Evolutionary conservation across 2,888 invertebrate species (phyloP), one percentile per base, ranked within the genome.

Genomic region (Trachelus tabidus): DNA sequence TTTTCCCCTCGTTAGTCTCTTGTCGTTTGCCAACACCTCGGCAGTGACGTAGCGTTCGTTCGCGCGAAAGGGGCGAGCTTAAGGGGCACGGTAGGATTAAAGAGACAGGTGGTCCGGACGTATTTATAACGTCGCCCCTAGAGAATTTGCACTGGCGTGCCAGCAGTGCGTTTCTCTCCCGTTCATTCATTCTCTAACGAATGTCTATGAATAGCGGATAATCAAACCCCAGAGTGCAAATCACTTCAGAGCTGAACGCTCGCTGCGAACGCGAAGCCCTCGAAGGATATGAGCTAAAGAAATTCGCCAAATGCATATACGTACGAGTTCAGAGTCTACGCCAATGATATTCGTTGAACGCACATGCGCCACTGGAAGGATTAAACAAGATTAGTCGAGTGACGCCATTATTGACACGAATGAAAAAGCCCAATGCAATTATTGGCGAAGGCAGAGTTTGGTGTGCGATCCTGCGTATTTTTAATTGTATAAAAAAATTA

Each of bases 131-230:
- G 30, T 33, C 30, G 69, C 1, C 40, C 40, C 40, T 9, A 56
- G 23, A 56, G 73, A 11, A 40, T n/a, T 37, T 35, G 33, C 74
- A 31, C 12, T 2, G 9, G n/a, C n/a, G 31, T 15, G 71, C 31
- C 40, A 23, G 40, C 23, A 15, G 40, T 56, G 31, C 71, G 30
- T 33, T 71, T 30, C 71, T 34, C 31, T n/a, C 31, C 31, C 71
- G 71, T 30, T 34, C 71, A 71, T 71, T 71, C 71, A 71, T 71
- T 30, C 71, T 71, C 31, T 30, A 15, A 31, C 31, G 31, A 12
- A 15, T 34, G 77, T 82, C 87, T 89, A 89, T 89, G 89, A 89
- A 89, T 89, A 88, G 89, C 85, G 82, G 87, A 87, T 89, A 89
- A 89, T 89, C 86, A 87, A 87, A 33, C 33, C 40, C 40, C 4